Evolutionary conservation across 2,888 invertebrate genomes (phyloP), one percentile per base, ranked within the genome.

Genomic region (Cylindroiulus punctatus): DNA sequence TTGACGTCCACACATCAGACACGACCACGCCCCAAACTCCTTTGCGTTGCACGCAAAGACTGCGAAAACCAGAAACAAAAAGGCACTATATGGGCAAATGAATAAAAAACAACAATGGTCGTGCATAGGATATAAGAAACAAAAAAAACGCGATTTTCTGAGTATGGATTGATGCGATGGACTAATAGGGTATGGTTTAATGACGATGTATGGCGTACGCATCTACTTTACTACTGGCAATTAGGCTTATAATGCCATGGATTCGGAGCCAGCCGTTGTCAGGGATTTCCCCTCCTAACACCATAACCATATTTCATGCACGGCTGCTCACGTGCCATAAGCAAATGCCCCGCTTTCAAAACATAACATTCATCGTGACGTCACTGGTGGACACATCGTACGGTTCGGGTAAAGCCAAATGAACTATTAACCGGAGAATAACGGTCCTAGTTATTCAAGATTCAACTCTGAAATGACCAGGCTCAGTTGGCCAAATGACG

Each of bases 21-120:
- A 83, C 76, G 83, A 83, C 83, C 83, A 83, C 83, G 44, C 83
- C 83, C 32, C n/a, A 40, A 83, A 83, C 83, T 83, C 83, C 83
- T 83, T 83, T 26, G 44, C 26, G 19, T 22, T 42, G 42, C 83
- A 83, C 83, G 83, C 83, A 83, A 40, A 83, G 40, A 83, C 83
- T 83, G 44, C 83, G 82, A 22, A 36, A 82, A 17, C 32, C 36
- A 10, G 17, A 44, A 40, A 83, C 40, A 44, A 83, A 44, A 83
- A 44, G 7, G 42, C n/a, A 36, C n/a, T 12, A 83, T 36, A 22
- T 36, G 42, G 44, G 44, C 26, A 83, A 83, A 83, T 83, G 83
- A 83, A 83, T 83, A 83, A 83, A 83, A 83, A 81, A 26, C 76
- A 76, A 76, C 76, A 76, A 76, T 76, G 14, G 76, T 30, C 76